These are phyloP conservation scores for Pteruthius melanotis DNA, from an alignment of 2,113 vertebrate genomes.

Conservation along the genomic window DNA sequence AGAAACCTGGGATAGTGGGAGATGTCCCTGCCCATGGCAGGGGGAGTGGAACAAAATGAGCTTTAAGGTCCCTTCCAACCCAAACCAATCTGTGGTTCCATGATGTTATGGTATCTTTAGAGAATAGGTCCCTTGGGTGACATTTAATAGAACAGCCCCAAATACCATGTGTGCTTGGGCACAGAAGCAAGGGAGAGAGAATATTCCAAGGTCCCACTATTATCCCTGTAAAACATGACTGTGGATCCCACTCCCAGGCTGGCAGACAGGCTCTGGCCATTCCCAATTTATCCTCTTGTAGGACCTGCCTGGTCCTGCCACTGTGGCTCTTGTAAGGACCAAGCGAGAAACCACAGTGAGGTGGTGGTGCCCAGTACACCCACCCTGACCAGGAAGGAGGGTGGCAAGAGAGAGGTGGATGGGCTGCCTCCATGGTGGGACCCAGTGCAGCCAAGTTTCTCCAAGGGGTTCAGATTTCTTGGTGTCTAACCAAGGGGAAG, in stretches of 20 bases:
- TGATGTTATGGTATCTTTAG: background rate
- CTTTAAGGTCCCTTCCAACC: background rate
- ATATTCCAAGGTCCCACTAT: background rate
- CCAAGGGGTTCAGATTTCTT: background rate
- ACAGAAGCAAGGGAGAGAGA: background rate
- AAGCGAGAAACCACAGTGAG: background rate
- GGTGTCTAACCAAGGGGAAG: background rate
- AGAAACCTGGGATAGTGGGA: background rate
- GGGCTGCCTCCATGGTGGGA: background rate
- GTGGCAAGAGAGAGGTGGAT: background rate
- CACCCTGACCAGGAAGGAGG: background rate
- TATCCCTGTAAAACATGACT: background rate
- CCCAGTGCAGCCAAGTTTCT: background rate
- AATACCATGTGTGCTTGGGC: background rate
- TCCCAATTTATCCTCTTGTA: accelerated
- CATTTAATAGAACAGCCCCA: constrained; percentile 57
- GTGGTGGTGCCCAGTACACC: background rate
- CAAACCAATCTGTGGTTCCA: background rate
- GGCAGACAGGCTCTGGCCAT: accelerated
- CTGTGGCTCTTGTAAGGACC: background rate
- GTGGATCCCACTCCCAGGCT: background rate
- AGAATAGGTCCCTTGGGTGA: constrained; percentile 66
- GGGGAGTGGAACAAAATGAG: background rate
- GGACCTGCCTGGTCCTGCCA: background rate
- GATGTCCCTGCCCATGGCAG: background rate